Conservation (phyloP, 2,888 invertebrate genomes). For the Agrypnus murinus region DNA sequence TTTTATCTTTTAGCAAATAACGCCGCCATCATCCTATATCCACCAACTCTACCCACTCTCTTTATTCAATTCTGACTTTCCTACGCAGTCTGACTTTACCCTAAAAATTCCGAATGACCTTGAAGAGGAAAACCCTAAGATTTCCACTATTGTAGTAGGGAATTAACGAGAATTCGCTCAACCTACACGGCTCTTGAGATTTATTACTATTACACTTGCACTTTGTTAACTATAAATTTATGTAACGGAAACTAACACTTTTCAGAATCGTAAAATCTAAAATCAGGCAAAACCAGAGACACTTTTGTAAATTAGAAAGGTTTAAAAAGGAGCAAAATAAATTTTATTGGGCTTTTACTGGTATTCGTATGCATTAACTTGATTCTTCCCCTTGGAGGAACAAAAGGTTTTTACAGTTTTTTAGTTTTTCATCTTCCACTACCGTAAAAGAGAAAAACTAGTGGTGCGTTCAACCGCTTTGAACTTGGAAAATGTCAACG, state of each 20-base stretch:
- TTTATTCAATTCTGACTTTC: slow-evolving; percentile 4
- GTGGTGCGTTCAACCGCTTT: slow-evolving; percentile 5
- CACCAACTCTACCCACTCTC: slow-evolving; percentile 16
- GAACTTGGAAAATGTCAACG: slow-evolving; percentile 6
- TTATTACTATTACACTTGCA: slow-evolving; percentile 14
- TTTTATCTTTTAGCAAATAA: slow-evolving; percentile 37
- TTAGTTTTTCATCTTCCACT: neutral
- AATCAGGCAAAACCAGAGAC: too few species aligned
- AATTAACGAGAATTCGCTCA: slow-evolving; percentile 14
- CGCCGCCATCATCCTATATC: slow-evolving; percentile 13
- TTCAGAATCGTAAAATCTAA: too few species aligned
- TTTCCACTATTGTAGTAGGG: slow-evolving; percentile 6
- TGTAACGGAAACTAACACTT: slow-evolving; percentile 16
- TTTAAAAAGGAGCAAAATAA: neutral
- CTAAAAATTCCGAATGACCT: slow-evolving; percentile 7
- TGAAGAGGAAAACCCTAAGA: slow-evolving; percentile 14
- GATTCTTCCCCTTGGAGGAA: neutral
- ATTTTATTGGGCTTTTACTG: neutral
- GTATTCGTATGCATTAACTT: too few species aligned
- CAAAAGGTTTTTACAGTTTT: neutral
- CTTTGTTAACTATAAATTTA: slow-evolving; percentile 26
- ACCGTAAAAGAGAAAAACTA: neutral
- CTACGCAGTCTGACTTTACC: slow-evolving; percentile 11
- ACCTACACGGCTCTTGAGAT: slow-evolving; percentile 16
- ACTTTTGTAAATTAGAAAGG: too few species aligned